Base-by-base conservation (phyloP, 1,140 invertebrate genomes). In the Trachymyrmex cornetzi region DNA sequence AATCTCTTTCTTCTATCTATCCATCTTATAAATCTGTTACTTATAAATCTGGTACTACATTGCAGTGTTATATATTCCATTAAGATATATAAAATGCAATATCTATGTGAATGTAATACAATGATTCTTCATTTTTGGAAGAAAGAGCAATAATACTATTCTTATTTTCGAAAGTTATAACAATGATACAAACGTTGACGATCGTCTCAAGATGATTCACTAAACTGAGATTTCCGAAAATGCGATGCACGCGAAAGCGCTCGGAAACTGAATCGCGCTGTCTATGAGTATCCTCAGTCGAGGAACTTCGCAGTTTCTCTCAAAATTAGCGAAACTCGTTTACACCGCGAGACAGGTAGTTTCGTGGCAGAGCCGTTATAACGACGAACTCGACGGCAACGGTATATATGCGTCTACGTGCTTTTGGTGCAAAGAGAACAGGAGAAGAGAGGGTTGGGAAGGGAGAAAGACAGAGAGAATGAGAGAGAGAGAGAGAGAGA, bases 291-390 rank as follows among this genome's bases (percentile, higher is more conserved):
- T 88, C 90, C 27, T 61, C 38, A n/a, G 87, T 87, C 74, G 48
- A 66, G 79, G 24, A 89, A 87, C 71, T 91, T 89, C 59, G 38
- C 19, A 86, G 87, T 87, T 91, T 44, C 63, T 50, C 19, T 27
- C 53, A 85, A 89, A 91, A 91, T 91, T 91, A 91, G 90, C 59
- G 85, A 88, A 91, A 91, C 85, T 89, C 90, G 90, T 91, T 91
- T 91, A 81, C 85, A 64, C 53, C 75, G 64, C 85, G 80, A 90
- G 90, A 86, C 87, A 91, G 90, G 85, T 85, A 91, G 90, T 91
- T 91, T 81, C 63, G 75, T 64, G 90, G 53, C 50, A 50, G 53
- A 22, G 75, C 85, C 64, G 90, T 89, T 91, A 87, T 89, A 91
- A 91, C 88, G 84, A 86, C 64, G 71, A 81, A 57, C 55, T 66